Conservation (phyloP, 1,140 invertebrate genomes). For the Marisa cornuarietis region DNA sequence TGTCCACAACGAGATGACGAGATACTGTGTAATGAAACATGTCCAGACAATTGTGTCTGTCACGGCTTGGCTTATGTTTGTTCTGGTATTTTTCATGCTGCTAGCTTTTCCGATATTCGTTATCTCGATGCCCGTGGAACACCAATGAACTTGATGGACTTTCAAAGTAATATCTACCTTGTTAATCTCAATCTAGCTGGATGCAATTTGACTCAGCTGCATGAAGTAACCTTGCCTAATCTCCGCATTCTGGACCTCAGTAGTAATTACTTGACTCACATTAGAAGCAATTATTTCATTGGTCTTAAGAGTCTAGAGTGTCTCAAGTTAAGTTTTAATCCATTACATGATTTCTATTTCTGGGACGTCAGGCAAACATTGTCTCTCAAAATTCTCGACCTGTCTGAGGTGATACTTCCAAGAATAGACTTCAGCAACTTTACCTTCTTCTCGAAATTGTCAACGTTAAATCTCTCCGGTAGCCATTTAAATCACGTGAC, state of each 20-base stretch:
- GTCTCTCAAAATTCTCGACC: background rate
- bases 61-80: background rate
- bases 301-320: background rate
- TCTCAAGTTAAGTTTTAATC: background rate
- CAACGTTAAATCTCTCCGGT: background rate
- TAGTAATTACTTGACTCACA: background rate
- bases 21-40: constrained; percentile 43
- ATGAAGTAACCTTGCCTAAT: background rate
- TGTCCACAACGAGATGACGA: constrained; percentile 19
- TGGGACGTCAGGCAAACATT: background rate
- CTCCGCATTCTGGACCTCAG: background rate
- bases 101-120: background rate
- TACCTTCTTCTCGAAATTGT: background rate
- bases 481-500: background rate
- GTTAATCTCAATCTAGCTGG: background rate
- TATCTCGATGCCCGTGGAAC: background rate
- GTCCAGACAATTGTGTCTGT: constrained; percentile 47
- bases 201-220: background rate
- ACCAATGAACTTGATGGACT: background rate
- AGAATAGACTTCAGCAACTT: background rate
- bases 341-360: background rate
- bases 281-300: background rate
- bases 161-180: background rate
- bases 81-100: background rate
- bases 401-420: background rate